These are phyloP conservation scores for Heteromyza rotundicornis DNA, from an alignment of 2,888 invertebrate species.

Conservation along the genomic window DNA sequence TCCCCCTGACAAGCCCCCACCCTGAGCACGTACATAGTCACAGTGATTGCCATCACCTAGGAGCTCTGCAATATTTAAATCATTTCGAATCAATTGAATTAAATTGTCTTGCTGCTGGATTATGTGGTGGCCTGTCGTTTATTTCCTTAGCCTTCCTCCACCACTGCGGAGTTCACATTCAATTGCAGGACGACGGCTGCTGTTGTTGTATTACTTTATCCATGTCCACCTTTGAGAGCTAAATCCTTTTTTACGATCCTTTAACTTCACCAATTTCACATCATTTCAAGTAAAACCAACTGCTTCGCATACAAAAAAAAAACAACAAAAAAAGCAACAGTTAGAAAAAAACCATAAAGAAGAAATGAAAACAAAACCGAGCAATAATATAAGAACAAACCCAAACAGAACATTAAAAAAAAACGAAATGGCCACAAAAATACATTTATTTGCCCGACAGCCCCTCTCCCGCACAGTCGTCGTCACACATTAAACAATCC, in stretches of 20 bases:
- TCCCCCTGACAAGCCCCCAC: no score
- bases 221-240: constrained; percentile 14
- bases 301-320: not conserved
- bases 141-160: constrained; percentile 15
- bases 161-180: not conserved
- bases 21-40: no score
- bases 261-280: constrained; percentile 29
- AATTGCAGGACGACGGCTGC: not conserved
- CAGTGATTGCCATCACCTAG: no score
- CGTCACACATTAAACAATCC: no score
- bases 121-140: constrained; percentile 28
- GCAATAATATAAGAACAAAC: constrained; percentile 15
- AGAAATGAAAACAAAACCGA: constrained; percentile 4
- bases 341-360: not conserved
- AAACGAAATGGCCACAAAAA: not conserved
- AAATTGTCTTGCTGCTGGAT: constrained; percentile 41
- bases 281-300: not conserved
- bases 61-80: constrained; percentile 41
- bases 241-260: constrained; percentile 32
- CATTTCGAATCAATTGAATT: constrained; percentile 49
- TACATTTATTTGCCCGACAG: not conserved
- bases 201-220: constrained; percentile 26
- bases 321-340: constrained; percentile 10
- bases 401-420: constrained; percentile 21
- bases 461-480: constrained; percentile 4